These are phyloP conservation scores for Papilio demoleus DNA, from an alignment of 2,888 invertebrate genomes.

Conservation along the genomic window DNA sequence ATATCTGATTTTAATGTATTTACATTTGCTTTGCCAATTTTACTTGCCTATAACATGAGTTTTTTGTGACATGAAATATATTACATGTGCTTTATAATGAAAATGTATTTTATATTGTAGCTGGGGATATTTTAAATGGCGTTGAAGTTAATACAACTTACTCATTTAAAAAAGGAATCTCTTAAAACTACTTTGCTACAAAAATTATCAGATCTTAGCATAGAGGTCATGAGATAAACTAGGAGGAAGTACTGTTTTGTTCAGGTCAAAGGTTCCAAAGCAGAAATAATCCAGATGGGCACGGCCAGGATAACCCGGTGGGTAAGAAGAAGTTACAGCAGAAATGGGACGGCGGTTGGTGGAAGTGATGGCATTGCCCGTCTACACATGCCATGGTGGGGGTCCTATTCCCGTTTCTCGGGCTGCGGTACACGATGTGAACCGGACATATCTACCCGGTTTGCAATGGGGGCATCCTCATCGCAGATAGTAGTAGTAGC, in stretches of 20 bases:
- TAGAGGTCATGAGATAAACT: not conserved
- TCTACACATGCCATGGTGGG: slow-evolving; percentile 97
- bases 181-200: too few species aligned
- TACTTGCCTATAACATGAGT: not conserved
- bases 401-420: slow-evolving; percentile 93
- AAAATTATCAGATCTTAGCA: too few species aligned
- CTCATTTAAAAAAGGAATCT: too few species aligned
- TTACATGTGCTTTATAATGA: not conserved
- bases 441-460: slow-evolving; percentile 90
- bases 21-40: not conserved
- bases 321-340: slow-evolving; percentile 90
- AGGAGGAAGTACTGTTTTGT: slow-evolving; percentile 39
- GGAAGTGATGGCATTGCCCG: slow-evolving; percentile 98
- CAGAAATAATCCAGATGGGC: slow-evolving; percentile 94
- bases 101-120: too few species aligned
- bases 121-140: not conserved
- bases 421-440: slow-evolving; percentile 91
- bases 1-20: not conserved
- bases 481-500: too few species aligned
- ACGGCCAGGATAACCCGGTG: slow-evolving; percentile 93
- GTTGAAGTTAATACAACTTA: not conserved
- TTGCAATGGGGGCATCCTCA: slow-evolving; percentile 81
- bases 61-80: not conserved
- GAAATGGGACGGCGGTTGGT: slow-evolving; percentile 95
- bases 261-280: slow-evolving; percentile 93